Evolutionary conservation across 2,888 invertebrate species (phyloP), one percentile per base, ranked within the genome.

Genomic region (Hetaerina titia): DNA sequence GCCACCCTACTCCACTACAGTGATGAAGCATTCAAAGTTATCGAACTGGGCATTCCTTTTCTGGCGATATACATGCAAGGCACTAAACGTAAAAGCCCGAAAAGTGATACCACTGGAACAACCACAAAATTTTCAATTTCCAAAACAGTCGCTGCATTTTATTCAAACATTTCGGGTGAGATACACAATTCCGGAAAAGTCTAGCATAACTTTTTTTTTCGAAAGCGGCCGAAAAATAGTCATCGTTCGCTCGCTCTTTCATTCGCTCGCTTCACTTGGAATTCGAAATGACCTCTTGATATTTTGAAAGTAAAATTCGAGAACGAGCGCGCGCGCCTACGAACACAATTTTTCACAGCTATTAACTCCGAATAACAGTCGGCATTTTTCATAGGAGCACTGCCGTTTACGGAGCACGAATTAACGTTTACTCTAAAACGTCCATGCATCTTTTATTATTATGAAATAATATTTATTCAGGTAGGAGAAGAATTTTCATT

Each of bases 291-390:
- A 56, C 69, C 92, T 22, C 92, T 74, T 69, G 22, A 92, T 69
- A 92, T 92, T 92, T 74, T 74, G 92, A 92, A 92, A 92, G 92
- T 92, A 92, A 92, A 92, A 92, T 92, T 92, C n/a, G 90, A 9
- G 31, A 60, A 25, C 60, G 63, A 64, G 69, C 4, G 69, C 19
- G n/a, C 74, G n/a, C 81, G 69, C 92, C 69, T 31, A 64, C 22
- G 64, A 69, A 63, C 63, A 69, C 90, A 31, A 64, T 69, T 69
- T 90, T 90, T 90, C 90, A 90, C 90, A 45, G 90, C 92, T 92
- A 69, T 64, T n/a, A 92, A 69, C 69, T 92, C 92, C 15, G 69
- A 92, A 92, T 56, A 74, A 92, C 63, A 74, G 11, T 69, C 69
- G 64, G 25, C 19, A 69, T 92, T 69, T 92, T 92, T 56, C 69